phyloP scores from a whole-genome alignment of 1,140 invertebrate genomes.

The Zelostemma sp. region DNA sequence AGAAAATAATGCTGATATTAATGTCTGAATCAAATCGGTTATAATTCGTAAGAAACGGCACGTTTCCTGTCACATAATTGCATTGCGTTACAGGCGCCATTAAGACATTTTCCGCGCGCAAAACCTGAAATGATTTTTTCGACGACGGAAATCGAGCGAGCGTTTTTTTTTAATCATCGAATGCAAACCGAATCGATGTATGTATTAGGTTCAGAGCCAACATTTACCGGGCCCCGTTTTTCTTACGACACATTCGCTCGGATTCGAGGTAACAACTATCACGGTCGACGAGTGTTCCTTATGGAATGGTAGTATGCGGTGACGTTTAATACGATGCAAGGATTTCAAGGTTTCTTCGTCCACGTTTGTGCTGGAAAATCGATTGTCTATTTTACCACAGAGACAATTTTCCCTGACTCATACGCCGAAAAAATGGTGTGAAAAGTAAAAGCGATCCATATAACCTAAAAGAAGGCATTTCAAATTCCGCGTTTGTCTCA shows the following conservation, averaged over 20 bases:
- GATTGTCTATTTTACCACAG: not conserved
- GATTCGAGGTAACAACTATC: slow-evolving; percentile 45
- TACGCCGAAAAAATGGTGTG: no score
- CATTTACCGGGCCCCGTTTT: slow-evolving; percentile 36
- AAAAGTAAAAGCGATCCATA: no score
- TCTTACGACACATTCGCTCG: slow-evolving; percentile 40
- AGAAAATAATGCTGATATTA: no score
- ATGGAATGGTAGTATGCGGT: slow-evolving; percentile 32
- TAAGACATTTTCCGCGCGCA: slow-evolving; percentile 6
- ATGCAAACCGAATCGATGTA: slow-evolving; percentile 15
- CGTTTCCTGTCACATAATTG: no score
- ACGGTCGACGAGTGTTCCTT: slow-evolving; percentile 46
- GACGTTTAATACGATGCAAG: slow-evolving; percentile 44
- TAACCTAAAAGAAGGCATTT: no score
- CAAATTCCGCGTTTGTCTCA: no score
- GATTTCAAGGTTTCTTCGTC: slow-evolving; percentile 41
- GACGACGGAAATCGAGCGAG: not conserved
- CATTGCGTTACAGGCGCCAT: not conserved
- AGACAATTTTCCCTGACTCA: no score
- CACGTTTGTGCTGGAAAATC: slow-evolving; percentile 21
- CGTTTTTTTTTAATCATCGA: slow-evolving; percentile 25
- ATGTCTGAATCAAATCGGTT: no score
- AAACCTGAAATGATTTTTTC: slow-evolving; percentile 41
- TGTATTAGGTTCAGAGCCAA: slow-evolving; percentile 11
- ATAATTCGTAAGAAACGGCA: no score